Percentiles rank a stretch among this genome's conserved stretches.
Evolutionary conservation across 2,113 vertebrate genomes (phyloP).

Genomic region (Pipa parva): DNA sequence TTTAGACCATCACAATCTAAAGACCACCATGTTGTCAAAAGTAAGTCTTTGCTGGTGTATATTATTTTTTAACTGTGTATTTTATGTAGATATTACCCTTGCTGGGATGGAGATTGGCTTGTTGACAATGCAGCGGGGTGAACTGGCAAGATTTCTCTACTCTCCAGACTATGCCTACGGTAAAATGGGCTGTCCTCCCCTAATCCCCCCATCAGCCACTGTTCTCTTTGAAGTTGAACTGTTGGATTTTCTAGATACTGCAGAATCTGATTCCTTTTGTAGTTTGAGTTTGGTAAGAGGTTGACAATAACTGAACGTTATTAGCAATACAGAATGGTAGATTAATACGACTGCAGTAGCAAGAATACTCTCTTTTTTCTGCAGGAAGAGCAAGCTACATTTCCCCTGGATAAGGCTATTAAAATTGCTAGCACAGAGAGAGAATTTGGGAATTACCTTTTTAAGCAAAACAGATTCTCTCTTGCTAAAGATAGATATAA

Average conservation of each 20-base stretch:
- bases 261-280: slow-evolving; percentile 73
- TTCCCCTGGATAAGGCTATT: slow-evolving; percentile 70
- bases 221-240: slow-evolving; percentile 84
- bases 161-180: slow-evolving; percentile 79
- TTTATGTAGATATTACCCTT: slow-evolving; percentile 75
- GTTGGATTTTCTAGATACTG: slow-evolving; percentile 77
- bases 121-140: slow-evolving; percentile 82
- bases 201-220: slow-evolving; percentile 69
- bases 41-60: too few species aligned
- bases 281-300: slow-evolving; percentile 66
- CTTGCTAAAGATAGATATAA: slow-evolving; percentile 81
- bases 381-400: slow-evolving; percentile 72
- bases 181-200: slow-evolving; percentile 74
- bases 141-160: slow-evolving; percentile 78
- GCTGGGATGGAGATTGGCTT: slow-evolving; percentile 79
- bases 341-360: background rate
- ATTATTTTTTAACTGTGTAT: background rate
- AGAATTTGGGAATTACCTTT: slow-evolving; percentile 84
- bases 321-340: background rate
- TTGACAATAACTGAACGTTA: background rate
- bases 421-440: slow-evolving; percentile 70
- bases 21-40: too few species aligned
- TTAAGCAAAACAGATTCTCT: slow-evolving; percentile 61
- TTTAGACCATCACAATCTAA: too few species aligned
- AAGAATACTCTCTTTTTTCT: background rate